Percentiles rank a stretch among this genome's conserved stretches.
phyloP scores from a whole-genome alignment of 2,113 vertebrate species.

The Balaeniceps rex region DNA sequence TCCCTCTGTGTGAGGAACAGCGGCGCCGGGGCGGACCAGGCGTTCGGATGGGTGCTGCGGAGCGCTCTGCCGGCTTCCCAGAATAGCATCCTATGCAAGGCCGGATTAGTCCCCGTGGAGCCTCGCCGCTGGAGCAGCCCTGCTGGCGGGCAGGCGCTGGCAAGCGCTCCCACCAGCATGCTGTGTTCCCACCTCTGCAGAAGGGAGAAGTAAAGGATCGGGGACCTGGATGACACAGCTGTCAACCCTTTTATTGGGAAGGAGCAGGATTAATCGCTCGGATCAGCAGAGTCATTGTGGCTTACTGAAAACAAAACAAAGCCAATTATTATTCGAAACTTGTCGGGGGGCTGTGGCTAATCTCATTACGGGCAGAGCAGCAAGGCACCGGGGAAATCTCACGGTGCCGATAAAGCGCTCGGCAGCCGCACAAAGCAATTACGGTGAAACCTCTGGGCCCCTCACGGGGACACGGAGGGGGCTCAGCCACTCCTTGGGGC shows the following conservation, averaged over 20 bases:
- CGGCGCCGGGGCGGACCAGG: not conserved
- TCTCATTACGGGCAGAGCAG: not conserved
- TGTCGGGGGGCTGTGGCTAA: slow-evolving; percentile 2
- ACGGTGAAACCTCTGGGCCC: rapidly evolving
- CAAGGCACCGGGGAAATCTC: not conserved
- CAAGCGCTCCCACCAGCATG: rapidly evolving
- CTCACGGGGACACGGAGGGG: not conserved
- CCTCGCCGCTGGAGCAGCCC: not conserved
- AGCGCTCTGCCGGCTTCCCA: not conserved
- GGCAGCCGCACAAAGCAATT: not conserved
- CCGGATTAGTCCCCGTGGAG: not conserved
- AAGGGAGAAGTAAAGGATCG: not conserved
- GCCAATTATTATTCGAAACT: not conserved
- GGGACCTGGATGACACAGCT: not conserved
- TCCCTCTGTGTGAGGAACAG: not conserved
- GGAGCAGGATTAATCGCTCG: not conserved
- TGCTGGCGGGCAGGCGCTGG: not conserved
- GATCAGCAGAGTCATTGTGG: slow-evolving; percentile 8
- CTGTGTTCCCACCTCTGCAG: not conserved
- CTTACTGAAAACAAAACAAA: slow-evolving; percentile 39
- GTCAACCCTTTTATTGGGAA: not conserved
- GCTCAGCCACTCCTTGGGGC: not conserved
- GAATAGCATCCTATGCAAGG: not conserved
- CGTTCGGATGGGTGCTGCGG: not conserved
- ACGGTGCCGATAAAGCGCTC: not conserved